Conservation (phyloP, 2,797 vertebrate genomes). For the Poeciliopsis gracilis region DNA sequence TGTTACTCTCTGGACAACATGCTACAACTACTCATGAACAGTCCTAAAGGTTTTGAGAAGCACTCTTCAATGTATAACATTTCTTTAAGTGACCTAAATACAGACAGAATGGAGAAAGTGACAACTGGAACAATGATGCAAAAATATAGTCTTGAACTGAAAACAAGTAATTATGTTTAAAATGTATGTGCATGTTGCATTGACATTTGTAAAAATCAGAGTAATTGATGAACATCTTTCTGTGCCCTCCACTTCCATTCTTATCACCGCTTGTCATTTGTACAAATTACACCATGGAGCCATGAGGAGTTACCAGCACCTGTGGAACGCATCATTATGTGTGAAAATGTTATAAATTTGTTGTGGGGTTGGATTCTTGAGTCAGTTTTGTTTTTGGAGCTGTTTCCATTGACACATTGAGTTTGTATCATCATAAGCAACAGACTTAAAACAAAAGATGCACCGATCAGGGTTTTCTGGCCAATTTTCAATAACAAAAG, state of each 20-base stretch:
- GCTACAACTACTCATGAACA: slow-evolving; percentile 24
- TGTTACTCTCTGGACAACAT: slow-evolving; percentile 22
- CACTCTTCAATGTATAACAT: slow-evolving; percentile 13
- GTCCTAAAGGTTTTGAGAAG: slow-evolving; percentile 24
- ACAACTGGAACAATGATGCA: slow-evolving; percentile 42
- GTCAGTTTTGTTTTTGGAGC: slow-evolving; percentile 5
- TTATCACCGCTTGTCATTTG: slow-evolving; percentile 30
- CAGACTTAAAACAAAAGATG: neutral
- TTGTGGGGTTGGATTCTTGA: slow-evolving; percentile 2
- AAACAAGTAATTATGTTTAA: slow-evolving; percentile 15
- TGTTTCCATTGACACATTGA: slow-evolving; percentile 36
- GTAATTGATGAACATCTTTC: slow-evolving; percentile 24
- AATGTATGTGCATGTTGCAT: slow-evolving; percentile 31
- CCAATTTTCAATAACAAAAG: neutral
- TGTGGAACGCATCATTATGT: slow-evolving; percentile 41
- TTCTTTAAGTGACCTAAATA: slow-evolving; percentile 9
- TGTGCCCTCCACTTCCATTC: slow-evolving; percentile 21
- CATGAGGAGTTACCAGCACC: slow-evolving; percentile 26
- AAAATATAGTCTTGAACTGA: slow-evolving; percentile 45
- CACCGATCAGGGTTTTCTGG: neutral
- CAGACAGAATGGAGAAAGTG: slow-evolving; percentile 14
- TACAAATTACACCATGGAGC: slow-evolving; percentile 16
- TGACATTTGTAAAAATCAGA: slow-evolving; percentile 21
- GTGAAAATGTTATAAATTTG: slow-evolving; percentile 22
- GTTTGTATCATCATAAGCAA: slow-evolving; percentile 8